phyloP scores from a whole-genome alignment of 64 coral and sea anemone species.

The Actinia equina region DNA sequence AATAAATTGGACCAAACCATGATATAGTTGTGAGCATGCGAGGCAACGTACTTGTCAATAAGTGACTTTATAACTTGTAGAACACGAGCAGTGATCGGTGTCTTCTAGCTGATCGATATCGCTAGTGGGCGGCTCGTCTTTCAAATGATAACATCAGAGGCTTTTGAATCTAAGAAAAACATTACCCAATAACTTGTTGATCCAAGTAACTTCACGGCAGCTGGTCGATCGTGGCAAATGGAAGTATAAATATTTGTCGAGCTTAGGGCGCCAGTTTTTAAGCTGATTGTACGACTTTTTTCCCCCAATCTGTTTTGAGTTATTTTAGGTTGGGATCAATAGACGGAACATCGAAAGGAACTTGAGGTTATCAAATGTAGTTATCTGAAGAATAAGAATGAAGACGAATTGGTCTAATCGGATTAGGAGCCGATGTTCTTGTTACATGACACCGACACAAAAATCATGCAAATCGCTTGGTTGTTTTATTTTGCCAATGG shows the following conservation, averaged over 20 bases:
- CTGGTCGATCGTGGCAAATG: slow-evolving; percentile 64
- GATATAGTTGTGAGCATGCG: slow-evolving; percentile 9
- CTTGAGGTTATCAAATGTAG: neutral
- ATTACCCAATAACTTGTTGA: slow-evolving; percentile 96
- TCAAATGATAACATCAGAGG: slow-evolving; percentile 63
- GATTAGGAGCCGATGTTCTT: slow-evolving; percentile 11
- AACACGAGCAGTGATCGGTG: neutral
- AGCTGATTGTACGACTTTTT: slow-evolving; percentile 8
- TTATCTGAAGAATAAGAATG: slow-evolving; percentile 16
- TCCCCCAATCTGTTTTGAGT: slow-evolving; percentile 16
- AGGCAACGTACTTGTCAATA: neutral
- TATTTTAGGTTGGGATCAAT: neutral
- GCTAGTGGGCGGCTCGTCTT: slow-evolving; percentile 64
- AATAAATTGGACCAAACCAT: slow-evolving; percentile 15
- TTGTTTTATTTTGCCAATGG: slow-evolving; percentile 2
- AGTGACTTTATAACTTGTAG: slow-evolving; percentile 7
- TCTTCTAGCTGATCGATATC: neutral
- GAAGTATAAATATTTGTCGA: slow-evolving; percentile 90
- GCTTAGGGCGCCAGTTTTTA: neutral
- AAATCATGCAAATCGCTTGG: neutral
- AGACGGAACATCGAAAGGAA: slow-evolving; percentile 10
- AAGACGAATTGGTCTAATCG: slow-evolving; percentile 14
- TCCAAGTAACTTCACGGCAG: slow-evolving; percentile 67
- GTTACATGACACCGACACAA: neutral
- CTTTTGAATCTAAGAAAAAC: slow-evolving; percentile 74